Evolutionary conservation across 2,113 vertebrate species (phyloP).

Genomic region (Apaloderma vittatum): DNA sequence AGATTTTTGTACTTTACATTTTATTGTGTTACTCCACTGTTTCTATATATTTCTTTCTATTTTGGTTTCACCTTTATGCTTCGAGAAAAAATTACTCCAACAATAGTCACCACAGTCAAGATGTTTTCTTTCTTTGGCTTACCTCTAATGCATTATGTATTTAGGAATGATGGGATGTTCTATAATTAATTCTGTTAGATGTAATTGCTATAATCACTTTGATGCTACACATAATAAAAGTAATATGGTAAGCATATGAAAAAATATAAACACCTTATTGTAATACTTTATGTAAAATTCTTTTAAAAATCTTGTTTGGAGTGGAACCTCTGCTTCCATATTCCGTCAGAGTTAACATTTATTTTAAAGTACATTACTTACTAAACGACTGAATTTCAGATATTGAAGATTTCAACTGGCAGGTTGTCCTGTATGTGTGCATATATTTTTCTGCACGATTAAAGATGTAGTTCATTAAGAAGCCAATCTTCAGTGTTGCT

Average conservation of each 20-base stretch:
- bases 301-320: constrained; percentile 7
- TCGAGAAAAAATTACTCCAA: constrained; percentile 50
- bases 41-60: constrained; percentile 9
- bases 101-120: constrained; percentile 77
- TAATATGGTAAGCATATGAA: constrained; percentile 83
- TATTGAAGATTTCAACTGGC: constrained; percentile 49
- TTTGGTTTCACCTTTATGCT: constrained; percentile 21
- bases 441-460: not conserved
- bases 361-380: not conserved
- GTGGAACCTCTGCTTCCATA: not conserved
- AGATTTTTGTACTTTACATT: constrained; percentile 20
- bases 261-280: constrained; percentile 84
- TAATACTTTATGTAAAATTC: constrained; percentile 60
- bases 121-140: constrained; percentile 80
- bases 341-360: constrained; percentile 19
- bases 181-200: constrained; percentile 87
- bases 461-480: constrained; percentile 68
- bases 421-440: not conserved
- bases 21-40: not conserved
- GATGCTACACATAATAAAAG: constrained; percentile 87
- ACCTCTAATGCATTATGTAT: constrained; percentile 85
- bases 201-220: constrained; percentile 88
- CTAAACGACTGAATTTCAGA: constrained; percentile 48
- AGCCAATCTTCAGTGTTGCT: constrained; percentile 13
- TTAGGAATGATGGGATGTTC: constrained; percentile 81